These are phyloP conservation scores for Phaedon cochleariae DNA, from an alignment of 2,888 invertebrate genomes.

Conservation along the genomic window DNA sequence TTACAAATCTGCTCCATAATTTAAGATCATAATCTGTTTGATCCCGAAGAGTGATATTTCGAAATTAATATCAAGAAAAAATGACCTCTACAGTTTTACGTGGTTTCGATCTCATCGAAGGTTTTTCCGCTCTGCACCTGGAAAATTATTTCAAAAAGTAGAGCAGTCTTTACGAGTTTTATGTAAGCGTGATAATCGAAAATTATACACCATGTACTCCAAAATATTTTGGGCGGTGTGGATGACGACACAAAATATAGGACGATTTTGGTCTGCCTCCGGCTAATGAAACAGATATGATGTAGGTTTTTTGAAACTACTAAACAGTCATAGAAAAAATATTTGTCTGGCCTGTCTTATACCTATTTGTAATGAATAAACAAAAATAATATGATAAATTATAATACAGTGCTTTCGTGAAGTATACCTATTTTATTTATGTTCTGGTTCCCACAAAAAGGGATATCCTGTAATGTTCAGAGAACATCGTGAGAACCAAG, in stretches of 20 bases:
- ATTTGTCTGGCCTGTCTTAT: too few species aligned
- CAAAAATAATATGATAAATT: too few species aligned
- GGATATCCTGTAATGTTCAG: too few species aligned
- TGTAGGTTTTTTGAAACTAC: too few species aligned
- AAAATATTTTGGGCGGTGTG: background rate
- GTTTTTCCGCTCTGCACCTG: background rate
- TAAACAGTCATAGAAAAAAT: too few species aligned
- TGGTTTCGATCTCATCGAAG: background rate
- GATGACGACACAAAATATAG: background rate
- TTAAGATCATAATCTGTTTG: background rate
- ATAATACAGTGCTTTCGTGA: too few species aligned
- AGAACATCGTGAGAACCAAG: too few species aligned
- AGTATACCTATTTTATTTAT: too few species aligned
- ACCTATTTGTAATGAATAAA: too few species aligned
- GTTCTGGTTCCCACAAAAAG: too few species aligned
- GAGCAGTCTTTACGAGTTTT: background rate
- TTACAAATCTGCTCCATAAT: conserved; percentile 1
- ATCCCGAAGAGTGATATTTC: background rate
- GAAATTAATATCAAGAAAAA: background rate
- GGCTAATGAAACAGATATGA: too few species aligned
- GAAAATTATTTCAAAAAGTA: background rate
- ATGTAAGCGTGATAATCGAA: background rate
- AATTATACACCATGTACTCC: background rate
- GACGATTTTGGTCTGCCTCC: too few species aligned
- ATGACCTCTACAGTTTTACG: background rate